Base-by-base conservation (phyloP, 2,113 vertebrate genomes). In the Tenrec ecaudatus region DNA sequence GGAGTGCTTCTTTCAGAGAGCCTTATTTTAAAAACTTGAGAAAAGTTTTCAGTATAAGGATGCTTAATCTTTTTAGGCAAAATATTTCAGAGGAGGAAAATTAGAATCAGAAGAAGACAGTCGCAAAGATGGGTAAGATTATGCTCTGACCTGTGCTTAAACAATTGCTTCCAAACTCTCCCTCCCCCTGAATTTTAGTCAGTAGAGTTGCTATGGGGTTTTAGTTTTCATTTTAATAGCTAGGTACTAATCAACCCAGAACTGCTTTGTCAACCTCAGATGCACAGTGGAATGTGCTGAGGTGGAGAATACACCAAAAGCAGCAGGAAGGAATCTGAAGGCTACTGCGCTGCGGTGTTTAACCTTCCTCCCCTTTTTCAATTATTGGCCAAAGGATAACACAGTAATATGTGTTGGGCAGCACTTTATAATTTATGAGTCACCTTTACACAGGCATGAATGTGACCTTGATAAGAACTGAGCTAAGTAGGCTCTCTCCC, bases 1-100 rank as follows among this genome's bases (percentile, higher is more conserved):
- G 47, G 47, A 7, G 12, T 53, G 47, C 9, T 53, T 53, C 47
- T 53, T 53, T 10, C 47, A 53, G 47, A 53, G 47, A 53, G 47
- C 12, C 47, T 53, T 53, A 53, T 53, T 53, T 53, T 60, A 38
- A 82, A 53, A 68, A 15, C 6, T 75, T 22, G 60, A 19, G n/a
- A 36, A 78, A 47, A 62, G 82, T 71, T 25, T 85, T 92, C 57
- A 95, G 29, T 3, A 2, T 36, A 66, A 58, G 38, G 84, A 84
- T 82, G 3, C 16, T 10, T 40, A 81, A 38, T 47, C 4, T 82
- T 82, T 71, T 58, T 9, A 77, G 31, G 8, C 1, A 82, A 47
- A 90, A 66, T 88, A 29, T 66, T 84, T 78, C 38, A 85, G 68
- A 29, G 83, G 91, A 87, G 7, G 27, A 79, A 62, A 84, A 81